Conservation (phyloP, 2,888 invertebrate genomes). For the Acrobasis suavella region DNA sequence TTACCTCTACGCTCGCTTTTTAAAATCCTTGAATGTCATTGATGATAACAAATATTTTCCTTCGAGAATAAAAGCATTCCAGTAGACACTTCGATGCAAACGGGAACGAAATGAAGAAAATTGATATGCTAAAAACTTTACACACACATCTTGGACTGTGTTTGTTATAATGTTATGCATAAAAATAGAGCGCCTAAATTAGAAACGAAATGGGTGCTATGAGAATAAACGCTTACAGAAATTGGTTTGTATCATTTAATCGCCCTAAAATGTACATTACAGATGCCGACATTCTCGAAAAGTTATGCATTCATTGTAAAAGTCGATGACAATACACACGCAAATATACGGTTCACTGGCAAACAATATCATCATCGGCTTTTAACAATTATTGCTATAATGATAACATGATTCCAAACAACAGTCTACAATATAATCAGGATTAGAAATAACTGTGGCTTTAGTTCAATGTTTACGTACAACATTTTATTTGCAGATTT, state of each 20-base stretch:
- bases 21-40: too few species aligned
- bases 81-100: too few species aligned
- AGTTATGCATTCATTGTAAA: constrained; percentile 55
- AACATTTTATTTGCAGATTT: constrained; percentile 79
- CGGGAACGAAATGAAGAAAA: too few species aligned
- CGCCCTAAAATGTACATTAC: constrained; percentile 80
- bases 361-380: constrained; percentile 63
- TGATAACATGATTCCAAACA: constrained; percentile 66
- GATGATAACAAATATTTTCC: too few species aligned
- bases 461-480: constrained; percentile 68
- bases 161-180: too few species aligned
- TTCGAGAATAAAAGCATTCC: too few species aligned
- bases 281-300: constrained; percentile 75
- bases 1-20: too few species aligned
- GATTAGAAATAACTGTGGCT: constrained; percentile 75
- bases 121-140: too few species aligned
- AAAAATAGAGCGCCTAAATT: not conserved
- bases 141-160: too few species aligned
- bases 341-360: constrained; percentile 72
- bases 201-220: constrained; percentile 23
- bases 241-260: constrained; percentile 76
- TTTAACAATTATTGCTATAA: constrained; percentile 48
- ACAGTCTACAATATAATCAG: constrained; percentile 75
- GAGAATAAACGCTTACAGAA: constrained; percentile 45
- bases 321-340: constrained; percentile 74